Conservation (phyloP, 2,888 invertebrate genomes). For the Platycheirus albimanus region DNA sequence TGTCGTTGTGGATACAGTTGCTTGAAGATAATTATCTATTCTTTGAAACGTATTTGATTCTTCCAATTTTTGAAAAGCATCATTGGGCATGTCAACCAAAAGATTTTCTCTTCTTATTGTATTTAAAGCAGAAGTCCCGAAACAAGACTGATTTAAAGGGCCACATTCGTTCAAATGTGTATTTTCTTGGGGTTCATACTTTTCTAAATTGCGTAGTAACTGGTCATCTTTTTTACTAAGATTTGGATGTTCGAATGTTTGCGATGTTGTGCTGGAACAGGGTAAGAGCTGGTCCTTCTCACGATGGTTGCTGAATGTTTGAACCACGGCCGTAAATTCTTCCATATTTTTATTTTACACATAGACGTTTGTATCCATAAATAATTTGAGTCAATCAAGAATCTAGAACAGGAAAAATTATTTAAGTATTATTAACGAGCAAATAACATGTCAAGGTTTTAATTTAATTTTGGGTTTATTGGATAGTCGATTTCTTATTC, state of each 20-base stretch:
- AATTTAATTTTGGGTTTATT: too few relatives aligned
- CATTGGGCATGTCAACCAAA: constrained; percentile 13
- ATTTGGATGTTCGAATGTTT: constrained; percentile 19
- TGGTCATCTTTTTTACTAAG: constrained; percentile 24
- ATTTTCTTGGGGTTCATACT: constrained; percentile 31
- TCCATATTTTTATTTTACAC: constrained; percentile 44
- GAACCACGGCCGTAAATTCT: constrained; percentile 58
- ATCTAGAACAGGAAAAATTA: too few relatives aligned
- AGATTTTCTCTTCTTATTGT: constrained; percentile 19
- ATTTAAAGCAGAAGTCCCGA: constrained; percentile 19
- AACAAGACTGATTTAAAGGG: constrained; percentile 29
- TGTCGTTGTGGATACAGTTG: constrained; percentile 57
- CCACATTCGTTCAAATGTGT: constrained; percentile 39
- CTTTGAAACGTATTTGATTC: constrained; percentile 27
- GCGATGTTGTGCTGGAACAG: neutral
- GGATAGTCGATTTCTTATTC: too few relatives aligned
- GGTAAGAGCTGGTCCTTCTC: constrained; percentile 49
- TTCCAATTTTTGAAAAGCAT: constrained; percentile 18
- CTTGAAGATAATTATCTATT: constrained; percentile 38
- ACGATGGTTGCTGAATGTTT: constrained; percentile 57
- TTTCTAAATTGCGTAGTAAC: constrained; percentile 8
- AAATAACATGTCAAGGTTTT: too few relatives aligned
- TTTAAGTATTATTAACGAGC: too few relatives aligned
- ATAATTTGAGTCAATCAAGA: too few relatives aligned
- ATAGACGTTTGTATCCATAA: too few relatives aligned